Evolutionary conservation across 2,113 vertebrate species (phyloP), one percentile per base, ranked within the genome.

Genomic region (Megaleporinus macrocephalus): DNA sequence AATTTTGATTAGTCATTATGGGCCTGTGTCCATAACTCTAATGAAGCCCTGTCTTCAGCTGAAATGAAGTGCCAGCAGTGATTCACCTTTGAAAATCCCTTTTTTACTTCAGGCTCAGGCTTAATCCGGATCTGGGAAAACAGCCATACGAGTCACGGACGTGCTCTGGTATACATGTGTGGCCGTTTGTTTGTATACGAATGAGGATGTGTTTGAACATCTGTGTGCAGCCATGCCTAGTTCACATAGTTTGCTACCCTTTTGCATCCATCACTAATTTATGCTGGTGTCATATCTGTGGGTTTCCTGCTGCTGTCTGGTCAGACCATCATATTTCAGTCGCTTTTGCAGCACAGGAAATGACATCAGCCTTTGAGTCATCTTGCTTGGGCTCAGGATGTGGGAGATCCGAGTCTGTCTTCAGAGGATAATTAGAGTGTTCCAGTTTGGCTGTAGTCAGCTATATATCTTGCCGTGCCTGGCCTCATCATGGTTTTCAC

Each of bases 311-410:
- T 79, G 33, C 47, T 29, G 1, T 57, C 33, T 47, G 29, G 29
- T 33, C 16, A 81, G 12, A 47, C 53, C 71, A 47, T 76, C 10
- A 61, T 36, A 29, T 30, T n/a, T 3, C 55, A 49, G 6, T 26
- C 16, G 66, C 69, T 36, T 0, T 26, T 63, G 5, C 18, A 29
- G n/a, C 6, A 66, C 65, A 76, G 80, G 72, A 83, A 79, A 49
- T 55, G 6, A 53, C 75, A n/a, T 36, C 22, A 30, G 6, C 29
- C 27, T 75, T 29, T 47, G 63, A 71, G 29, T 84, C 76, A 71
- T 49, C 76, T 22, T 66, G 20, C 76, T n/a, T 66, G 27, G 44
- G 55, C 30, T 15, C 57, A 83, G 71, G 55, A 86, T 76, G 80
- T 74, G 55, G 55, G 30, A 44, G 16, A 72, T 59, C 9, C 0